Conservation (phyloP, 2,888 invertebrate genomes). For the Thecocarcelia acutangulata region DNA sequence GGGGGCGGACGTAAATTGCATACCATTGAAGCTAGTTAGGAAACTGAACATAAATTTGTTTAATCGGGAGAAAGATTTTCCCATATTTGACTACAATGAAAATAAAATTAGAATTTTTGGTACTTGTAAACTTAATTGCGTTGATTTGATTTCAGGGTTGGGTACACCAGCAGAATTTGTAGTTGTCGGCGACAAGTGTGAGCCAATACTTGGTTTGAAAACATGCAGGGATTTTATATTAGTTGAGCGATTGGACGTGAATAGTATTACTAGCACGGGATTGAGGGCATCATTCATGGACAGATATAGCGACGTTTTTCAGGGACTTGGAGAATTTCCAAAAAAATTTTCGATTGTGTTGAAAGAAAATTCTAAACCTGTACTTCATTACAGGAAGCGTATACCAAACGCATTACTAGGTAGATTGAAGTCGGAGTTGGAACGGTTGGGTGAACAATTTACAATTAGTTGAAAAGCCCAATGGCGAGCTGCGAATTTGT, state of each 20-base stretch:
- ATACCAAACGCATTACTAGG: neutral
- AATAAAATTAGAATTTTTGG: neutral
- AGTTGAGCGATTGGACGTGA: too few species aligned
- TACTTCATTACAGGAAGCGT: too few species aligned
- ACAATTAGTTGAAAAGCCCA: neutral
- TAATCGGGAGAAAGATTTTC: neutral
- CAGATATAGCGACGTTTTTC: too few species aligned
- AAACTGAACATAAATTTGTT: neutral
- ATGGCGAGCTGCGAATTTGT: neutral
- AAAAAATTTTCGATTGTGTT: neutral
- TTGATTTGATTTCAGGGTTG: neutral
- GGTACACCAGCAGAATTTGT: neutral
- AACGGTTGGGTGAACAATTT: neutral
- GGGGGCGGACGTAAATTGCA: neutral
- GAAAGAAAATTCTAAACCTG: neutral
- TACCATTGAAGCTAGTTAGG: neutral
- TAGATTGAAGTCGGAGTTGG: neutral
- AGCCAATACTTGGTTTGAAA: neutral
- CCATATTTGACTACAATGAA: neutral
- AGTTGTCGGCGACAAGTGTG: conserved; percentile 1
- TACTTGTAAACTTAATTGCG: neutral
- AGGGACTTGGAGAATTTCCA: too few species aligned
- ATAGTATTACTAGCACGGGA: too few species aligned
- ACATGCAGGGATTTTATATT: neutral
- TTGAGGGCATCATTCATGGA: too few species aligned